Conservation (phyloP, 2,888 invertebrate genomes). For the Rotaria macrura region DNA sequence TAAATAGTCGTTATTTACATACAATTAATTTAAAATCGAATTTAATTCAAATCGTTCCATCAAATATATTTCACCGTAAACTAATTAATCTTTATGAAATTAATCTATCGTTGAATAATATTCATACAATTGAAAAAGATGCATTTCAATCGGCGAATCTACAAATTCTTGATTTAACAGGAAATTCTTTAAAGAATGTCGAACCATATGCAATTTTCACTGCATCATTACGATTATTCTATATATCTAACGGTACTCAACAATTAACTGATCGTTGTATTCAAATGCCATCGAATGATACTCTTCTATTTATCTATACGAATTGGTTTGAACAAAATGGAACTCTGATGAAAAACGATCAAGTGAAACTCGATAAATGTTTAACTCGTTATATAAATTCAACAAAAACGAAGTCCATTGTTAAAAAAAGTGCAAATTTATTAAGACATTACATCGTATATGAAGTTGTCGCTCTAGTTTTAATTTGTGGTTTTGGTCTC, state of each 20-base stretch:
- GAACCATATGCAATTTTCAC: neutral
- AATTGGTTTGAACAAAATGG: neutral
- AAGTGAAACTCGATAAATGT: neutral
- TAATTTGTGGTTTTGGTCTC: neutral
- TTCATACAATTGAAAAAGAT: neutral
- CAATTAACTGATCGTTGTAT: neutral
- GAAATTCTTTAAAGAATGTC: neutral
- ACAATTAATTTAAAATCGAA: neutral
- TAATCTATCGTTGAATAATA: neutral
- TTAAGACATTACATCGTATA: neutral
- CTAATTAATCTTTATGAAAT: neutral
- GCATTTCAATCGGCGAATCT: conserved; percentile 4
- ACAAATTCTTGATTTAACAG: conserved; percentile 14
- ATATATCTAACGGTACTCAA: neutral
- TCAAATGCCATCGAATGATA: neutral
- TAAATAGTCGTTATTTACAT: neutral
- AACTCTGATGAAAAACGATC: neutral
- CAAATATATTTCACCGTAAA: neutral
- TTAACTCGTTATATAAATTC: neutral
- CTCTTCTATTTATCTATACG: neutral
- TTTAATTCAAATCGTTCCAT: neutral
- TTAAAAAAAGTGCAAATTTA: neutral
- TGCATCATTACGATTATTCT: neutral
- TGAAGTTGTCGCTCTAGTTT: no score
- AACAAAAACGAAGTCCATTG: neutral